phyloP scores from a whole-genome alignment of 1,140 invertebrate genomes.

The Schlechtendalia chinensis region DNA sequence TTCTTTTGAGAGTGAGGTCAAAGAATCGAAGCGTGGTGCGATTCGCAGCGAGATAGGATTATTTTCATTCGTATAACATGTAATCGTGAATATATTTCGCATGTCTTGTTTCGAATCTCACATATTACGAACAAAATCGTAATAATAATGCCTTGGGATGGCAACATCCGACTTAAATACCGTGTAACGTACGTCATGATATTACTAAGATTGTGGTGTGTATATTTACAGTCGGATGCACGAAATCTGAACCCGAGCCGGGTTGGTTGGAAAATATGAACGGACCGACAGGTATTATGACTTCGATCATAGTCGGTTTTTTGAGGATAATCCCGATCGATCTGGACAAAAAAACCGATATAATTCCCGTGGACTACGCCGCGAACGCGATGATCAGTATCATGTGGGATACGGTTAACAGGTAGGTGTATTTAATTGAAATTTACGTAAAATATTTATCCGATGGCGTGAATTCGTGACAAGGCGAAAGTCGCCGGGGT shows the following conservation, averaged over 20 bases:
- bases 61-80: too few relatives aligned
- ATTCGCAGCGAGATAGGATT: too few relatives aligned
- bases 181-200: too few relatives aligned
- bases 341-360: background rate
- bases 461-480: background rate
- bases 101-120: too few relatives aligned
- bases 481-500: too few relatives aligned
- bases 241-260: constrained; percentile 3
- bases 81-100: too few relatives aligned
- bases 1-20: too few relatives aligned
- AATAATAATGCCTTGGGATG: too few relatives aligned
- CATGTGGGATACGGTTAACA: constrained; percentile 21
- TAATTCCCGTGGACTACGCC: background rate
- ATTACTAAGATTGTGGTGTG: too few relatives aligned
- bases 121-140: too few relatives aligned
- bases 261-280: constrained; percentile 9
- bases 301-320: background rate
- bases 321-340: background rate
- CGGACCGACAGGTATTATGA: background rate
- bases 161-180: too few relatives aligned
- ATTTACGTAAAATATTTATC: background rate
- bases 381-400: background rate
- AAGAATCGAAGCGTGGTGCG: too few relatives aligned
- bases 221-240: background rate
- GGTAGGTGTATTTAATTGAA: background rate